A percentile compares a stretch with the other conserved stretches of the same genome.
Conservation (phyloP, 2,888 invertebrate genomes). For the Spodoptera littoralis region DNA sequence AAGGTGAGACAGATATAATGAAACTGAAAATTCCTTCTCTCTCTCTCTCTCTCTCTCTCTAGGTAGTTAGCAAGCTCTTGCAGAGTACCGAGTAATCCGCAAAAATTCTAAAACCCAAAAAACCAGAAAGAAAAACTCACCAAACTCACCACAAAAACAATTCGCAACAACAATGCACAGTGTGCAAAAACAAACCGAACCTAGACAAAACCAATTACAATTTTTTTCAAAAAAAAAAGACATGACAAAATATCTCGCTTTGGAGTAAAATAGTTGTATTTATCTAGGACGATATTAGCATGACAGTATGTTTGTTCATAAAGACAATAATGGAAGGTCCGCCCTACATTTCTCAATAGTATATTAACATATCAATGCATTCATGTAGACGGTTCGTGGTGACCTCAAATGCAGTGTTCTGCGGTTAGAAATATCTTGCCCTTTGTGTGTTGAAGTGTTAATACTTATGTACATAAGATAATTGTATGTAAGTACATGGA, state of each 20-base stretch:
- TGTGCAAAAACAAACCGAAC: slow-evolving; percentile 22
- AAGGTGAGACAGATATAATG: no score
- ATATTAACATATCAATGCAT: slow-evolving; percentile 54
- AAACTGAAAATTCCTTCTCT: no score
- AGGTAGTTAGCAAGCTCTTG: no score
- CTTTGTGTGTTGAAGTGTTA: slow-evolving; percentile 29
- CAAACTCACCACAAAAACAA: slow-evolving; percentile 38
- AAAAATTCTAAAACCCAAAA: slow-evolving; percentile 13
- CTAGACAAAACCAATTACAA: slow-evolving; percentile 32
- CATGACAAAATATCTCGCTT: slow-evolving; percentile 17
- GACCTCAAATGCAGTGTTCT: slow-evolving; percentile 44
- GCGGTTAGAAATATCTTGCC: slow-evolving; percentile 42
- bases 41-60: no score
- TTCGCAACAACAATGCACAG: slow-evolving; percentile 40
- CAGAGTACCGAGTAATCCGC: no score
- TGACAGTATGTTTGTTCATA: slow-evolving; percentile 37
- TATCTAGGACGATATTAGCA: slow-evolving; percentile 59
- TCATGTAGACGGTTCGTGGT: slow-evolving; percentile 25
- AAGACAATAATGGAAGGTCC: slow-evolving; percentile 44
- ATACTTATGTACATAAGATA: no score
- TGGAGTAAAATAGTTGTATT: slow-evolving; percentile 23
- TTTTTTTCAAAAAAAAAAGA: slow-evolving; percentile 25
- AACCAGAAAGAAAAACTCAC: slow-evolving; percentile 31
- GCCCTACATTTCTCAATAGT: slow-evolving; percentile 43
- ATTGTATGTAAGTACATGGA: background rate